Evolutionary conservation across 2,888 invertebrate genomes (phyloP), one percentile per base, ranked within the genome.

Genomic region (Eupithecia abbreviata): DNA sequence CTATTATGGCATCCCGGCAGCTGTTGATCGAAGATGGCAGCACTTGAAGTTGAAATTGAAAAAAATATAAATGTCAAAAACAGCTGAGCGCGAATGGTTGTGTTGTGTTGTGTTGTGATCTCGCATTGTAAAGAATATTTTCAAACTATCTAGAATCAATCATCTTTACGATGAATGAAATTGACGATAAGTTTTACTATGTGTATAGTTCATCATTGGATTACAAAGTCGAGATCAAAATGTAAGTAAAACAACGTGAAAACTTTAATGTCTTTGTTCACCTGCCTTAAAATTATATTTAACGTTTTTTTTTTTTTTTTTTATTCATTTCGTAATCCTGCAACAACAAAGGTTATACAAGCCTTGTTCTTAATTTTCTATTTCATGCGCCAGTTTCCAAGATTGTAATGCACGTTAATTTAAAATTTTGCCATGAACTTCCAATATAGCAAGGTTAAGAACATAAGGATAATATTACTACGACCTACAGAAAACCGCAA

Each of bases 131-230:
- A 30, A 30, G 30, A 62, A 69, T 45, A 45, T 12, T 74, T 58
- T 30, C n/a, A 70, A 73, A 55, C 65, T 30, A 51, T 13, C 13
- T 43, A 65, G 47, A 58, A 42, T 69, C 18, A 43, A 30, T 9
- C 47, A 73, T 41, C 41, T 72, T 73, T 70, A 86, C 58, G 75
- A 97, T 97, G 97, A 97, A 97, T 87, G 96, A 96, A 85, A 96
- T 97, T 79, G 97, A 96, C 84, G 97, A 98, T 91, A 97, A 97
- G 89, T 98, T 98, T 92, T 96, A 97, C 87, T 98, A 97, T 89
- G 97, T 98, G 45, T 98, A 98, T 89, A 99, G 98, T 94, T 98
- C 98, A 47, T 97, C 98, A n/a, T 92, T 99, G 82, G 97, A 98
- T 83, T 96, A 97, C 82, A 97, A 97, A 91, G 96, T 99, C 62